Evolutionary conservation across 1,140 invertebrate species (phyloP).

Genomic region (Metaphire vulgaris): DNA sequence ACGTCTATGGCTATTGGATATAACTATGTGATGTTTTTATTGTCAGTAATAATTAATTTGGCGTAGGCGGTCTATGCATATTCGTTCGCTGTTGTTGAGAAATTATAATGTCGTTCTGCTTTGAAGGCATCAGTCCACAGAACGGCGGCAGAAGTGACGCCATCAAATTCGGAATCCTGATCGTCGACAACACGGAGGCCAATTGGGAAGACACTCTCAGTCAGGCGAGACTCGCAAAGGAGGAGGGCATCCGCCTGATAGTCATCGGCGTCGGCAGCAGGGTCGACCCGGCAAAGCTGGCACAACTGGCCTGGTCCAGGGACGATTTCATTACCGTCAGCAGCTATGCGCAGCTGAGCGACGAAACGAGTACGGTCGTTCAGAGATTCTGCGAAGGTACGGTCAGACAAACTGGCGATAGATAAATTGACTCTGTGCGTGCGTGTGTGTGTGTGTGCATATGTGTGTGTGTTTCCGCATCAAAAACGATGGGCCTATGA

Average conservation of each 20-base stretch:
- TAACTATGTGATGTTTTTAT: background rate
- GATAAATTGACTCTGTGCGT: too few species aligned
- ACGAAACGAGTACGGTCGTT: background rate
- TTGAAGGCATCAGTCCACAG: background rate
- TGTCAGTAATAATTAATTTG: background rate
- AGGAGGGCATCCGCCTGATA: background rate
- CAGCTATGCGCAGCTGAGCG: background rate
- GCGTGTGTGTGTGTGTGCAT: background rate
- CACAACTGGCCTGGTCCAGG: background rate
- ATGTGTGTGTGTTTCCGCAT: too few species aligned
- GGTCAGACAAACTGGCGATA: background rate
- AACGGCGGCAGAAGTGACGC: background rate
- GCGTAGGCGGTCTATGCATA: too few species aligned
- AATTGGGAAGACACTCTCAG: background rate
- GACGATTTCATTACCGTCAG: background rate
- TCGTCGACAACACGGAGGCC: background rate
- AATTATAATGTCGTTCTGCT: background rate
- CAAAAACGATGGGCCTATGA: too few species aligned
- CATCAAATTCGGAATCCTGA: background rate
- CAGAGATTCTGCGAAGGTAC: background rate
- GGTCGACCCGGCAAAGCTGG: background rate
- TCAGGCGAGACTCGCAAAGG: background rate
- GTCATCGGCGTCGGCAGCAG: background rate
- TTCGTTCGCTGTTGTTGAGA: too few species aligned
- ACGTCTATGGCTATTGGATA: background rate